phyloP scores from a whole-genome alignment of 2,888 invertebrate species.

The Folsomia manolachei region DNA sequence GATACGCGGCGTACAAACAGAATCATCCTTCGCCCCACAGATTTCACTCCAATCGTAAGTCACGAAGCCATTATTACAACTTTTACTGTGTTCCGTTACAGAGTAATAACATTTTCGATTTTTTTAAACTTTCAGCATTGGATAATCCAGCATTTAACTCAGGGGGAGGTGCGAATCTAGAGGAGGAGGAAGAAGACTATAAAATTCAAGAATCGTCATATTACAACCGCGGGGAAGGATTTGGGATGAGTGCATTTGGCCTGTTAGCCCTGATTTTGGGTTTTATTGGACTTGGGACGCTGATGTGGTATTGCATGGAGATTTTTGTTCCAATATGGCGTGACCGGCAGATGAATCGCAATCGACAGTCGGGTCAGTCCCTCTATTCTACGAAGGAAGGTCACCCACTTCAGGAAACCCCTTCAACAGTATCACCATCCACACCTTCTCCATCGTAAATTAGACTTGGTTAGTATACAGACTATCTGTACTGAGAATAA shows the following conservation, averaged over 20 bases:
- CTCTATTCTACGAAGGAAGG: constrained; percentile 32
- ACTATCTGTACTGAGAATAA: too few species aligned
- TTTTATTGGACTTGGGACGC: constrained; percentile 36
- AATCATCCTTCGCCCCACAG: constrained; percentile 21
- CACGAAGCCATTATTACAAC: not conserved
- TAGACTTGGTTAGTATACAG: too few species aligned
- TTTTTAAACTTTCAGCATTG: constrained; percentile 12
- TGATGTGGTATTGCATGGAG: constrained; percentile 45
- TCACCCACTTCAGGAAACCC: constrained; percentile 43
- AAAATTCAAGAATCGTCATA: constrained; percentile 31
- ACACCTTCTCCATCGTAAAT: too few species aligned
- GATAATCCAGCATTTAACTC: constrained; percentile 28
- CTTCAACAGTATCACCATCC: constrained; percentile 47
- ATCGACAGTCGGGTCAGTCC: not conserved
- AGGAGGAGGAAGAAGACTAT: constrained; percentile 17
- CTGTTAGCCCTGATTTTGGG: constrained; percentile 40
- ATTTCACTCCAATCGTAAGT: constrained; percentile 26
- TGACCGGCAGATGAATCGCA: constrained; percentile 34
- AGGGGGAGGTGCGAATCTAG: constrained; percentile 16
- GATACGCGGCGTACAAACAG: constrained; percentile 32
- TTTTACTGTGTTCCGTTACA: not conserved
- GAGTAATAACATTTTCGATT: not conserved
- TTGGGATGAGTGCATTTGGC: constrained; percentile 45
- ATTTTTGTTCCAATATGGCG: constrained; percentile 44
- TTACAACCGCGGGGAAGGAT: constrained; percentile 40